Conservation (phyloP, 2,797 vertebrate species). For the Xiphorhynchus erythropygius region DNA sequence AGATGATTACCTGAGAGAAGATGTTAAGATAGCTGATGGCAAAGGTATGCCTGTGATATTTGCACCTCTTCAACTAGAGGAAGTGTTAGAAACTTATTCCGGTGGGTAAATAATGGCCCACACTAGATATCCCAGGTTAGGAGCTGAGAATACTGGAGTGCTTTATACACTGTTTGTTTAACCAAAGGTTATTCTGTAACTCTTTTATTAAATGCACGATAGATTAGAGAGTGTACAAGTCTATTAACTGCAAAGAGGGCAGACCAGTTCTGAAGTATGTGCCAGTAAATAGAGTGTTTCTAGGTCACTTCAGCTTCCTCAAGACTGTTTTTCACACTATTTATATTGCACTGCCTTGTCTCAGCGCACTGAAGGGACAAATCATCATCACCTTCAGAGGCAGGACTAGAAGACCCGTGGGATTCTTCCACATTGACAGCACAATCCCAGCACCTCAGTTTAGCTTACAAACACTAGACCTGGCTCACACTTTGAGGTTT, state of each 20-base stretch:
- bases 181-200: not conserved
- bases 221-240: not conserved
- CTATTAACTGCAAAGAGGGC: not conserved
- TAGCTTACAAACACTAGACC: not conserved
- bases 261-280: not conserved
- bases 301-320: not conserved
- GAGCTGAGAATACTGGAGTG: not conserved
- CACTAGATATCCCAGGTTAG: not conserved
- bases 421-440: not conserved
- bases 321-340: not conserved
- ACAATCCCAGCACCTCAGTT: not conserved
- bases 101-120: not conserved
- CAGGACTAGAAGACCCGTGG: not conserved
- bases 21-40: not conserved
- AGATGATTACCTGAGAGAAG: not conserved
- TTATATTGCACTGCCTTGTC: not conserved
- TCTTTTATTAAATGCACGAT: not conserved
- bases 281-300: not conserved
- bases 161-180: not conserved
- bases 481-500: not conserved
- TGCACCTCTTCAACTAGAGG: not conserved
- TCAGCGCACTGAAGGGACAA: not conserved
- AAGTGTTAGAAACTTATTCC: not conserved
- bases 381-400: not conserved
- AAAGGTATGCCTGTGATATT: not conserved